Conservation (phyloP, 2,888 invertebrate species). For the Hylaea fasciaria region DNA sequence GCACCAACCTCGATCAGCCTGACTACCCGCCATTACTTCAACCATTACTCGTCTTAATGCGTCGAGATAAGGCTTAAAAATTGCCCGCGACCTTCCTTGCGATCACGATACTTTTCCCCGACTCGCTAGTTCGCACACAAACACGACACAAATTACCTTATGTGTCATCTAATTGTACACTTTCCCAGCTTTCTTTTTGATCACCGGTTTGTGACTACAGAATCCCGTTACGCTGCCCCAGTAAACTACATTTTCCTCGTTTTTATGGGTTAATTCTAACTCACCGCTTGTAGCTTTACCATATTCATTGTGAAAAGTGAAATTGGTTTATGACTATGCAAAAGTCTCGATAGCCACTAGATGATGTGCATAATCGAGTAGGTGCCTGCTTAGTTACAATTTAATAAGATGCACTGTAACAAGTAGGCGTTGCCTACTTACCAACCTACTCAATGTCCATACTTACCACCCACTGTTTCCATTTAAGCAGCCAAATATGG, state of each 20-base stretch:
- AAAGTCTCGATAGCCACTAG: slow-evolving; percentile 38
- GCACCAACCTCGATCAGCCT: slow-evolving; percentile 66
- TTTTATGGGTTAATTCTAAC: slow-evolving; percentile 50
- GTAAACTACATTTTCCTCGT: slow-evolving; percentile 68
- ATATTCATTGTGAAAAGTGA: slow-evolving; percentile 41
- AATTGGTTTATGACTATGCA: slow-evolving; percentile 44
- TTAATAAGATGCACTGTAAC: slow-evolving; percentile 9
- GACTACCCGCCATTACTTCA: slow-evolving; percentile 57
- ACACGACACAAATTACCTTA: slow-evolving; percentile 47
- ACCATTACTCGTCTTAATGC: slow-evolving; percentile 55
- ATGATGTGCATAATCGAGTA: slow-evolving; percentile 22
- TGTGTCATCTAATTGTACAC: slow-evolving; percentile 71
- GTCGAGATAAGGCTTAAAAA: slow-evolving; percentile 47
- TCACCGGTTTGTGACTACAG: slow-evolving; percentile 63
- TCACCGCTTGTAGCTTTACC: slow-evolving; percentile 33
- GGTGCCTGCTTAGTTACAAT: slow-evolving; percentile 9
- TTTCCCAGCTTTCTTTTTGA: slow-evolving; percentile 80
- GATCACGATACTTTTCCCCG: slow-evolving; percentile 33
- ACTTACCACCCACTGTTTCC: slow-evolving; percentile 22
- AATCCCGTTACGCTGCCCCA: slow-evolving; percentile 76
- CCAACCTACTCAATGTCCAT: slow-evolving; percentile 25
- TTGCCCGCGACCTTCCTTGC: slow-evolving; percentile 48
- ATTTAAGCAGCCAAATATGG: slow-evolving; percentile 25
- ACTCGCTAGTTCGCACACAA: slow-evolving; percentile 40
- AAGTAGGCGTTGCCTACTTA: slow-evolving; percentile 21